A percentile compares a stretch with the other conserved stretches of the same genome.
phyloP scores from a whole-genome alignment of 2,888 invertebrate species.

The Molorchus minor region DNA sequence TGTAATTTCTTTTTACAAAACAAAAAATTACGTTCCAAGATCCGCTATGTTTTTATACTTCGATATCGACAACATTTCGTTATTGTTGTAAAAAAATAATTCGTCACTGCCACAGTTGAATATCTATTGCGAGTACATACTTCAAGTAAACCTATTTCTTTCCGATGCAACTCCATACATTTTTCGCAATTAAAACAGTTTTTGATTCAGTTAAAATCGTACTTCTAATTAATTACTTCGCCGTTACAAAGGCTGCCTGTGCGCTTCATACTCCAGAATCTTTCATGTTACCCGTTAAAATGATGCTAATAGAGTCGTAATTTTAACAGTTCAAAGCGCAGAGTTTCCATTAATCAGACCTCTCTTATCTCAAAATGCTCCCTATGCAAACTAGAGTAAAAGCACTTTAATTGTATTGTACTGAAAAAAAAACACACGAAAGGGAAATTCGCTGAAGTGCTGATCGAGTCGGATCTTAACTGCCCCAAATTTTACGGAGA shows the following conservation, averaged over 20 bases:
- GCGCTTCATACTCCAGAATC: slow-evolving; percentile 1
- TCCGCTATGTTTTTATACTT: too few relatives aligned
- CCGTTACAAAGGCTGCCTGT: slow-evolving; percentile 5
- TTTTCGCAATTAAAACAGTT: too few relatives aligned
- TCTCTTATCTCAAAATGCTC: slow-evolving; percentile 8
- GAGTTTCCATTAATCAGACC: slow-evolving; percentile 15
- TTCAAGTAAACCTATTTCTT: too few relatives aligned
- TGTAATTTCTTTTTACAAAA: too few relatives aligned
- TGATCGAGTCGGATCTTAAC: background rate
- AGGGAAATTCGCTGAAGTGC: background rate
- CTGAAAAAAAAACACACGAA: background rate
- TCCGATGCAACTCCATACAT: too few relatives aligned
- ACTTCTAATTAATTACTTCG: slow-evolving; percentile 14
- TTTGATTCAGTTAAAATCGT: slow-evolving; percentile 6
- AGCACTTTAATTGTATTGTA: slow-evolving; percentile 18
- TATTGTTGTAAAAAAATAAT: too few relatives aligned
- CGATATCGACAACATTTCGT: too few relatives aligned
- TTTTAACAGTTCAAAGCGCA: slow-evolving; percentile 23
- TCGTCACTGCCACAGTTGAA: too few relatives aligned
- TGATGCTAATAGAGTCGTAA: slow-evolving; percentile 22
- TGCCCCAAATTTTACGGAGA: background rate
- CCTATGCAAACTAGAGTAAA: slow-evolving; percentile 10
- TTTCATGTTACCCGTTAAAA: slow-evolving; percentile 16
- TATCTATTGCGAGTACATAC: too few relatives aligned
- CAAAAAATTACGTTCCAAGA: too few relatives aligned